Conservation (phyloP, 2,113 vertebrate species). For the Dasyornis broadbenti region DNA sequence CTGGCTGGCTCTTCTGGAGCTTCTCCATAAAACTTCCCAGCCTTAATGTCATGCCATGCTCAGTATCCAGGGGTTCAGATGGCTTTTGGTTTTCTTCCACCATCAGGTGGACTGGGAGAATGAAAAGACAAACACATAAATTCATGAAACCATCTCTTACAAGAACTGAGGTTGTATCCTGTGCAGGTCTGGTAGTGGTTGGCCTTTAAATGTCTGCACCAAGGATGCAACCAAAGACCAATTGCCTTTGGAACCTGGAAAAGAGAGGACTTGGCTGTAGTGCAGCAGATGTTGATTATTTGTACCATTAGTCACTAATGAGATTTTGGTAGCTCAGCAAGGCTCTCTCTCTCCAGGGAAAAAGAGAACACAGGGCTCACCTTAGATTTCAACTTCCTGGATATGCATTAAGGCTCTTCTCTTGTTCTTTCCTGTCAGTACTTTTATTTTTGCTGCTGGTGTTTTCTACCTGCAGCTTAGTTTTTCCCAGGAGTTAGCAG, state of each 20-base stretch:
- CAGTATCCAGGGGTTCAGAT: background rate
- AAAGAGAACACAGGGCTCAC: background rate
- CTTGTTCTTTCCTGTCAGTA: background rate
- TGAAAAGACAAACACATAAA: background rate
- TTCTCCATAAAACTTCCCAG: background rate
- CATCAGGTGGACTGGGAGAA: background rate
- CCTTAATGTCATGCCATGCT: background rate
- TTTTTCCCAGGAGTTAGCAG: background rate
- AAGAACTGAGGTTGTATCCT: background rate
- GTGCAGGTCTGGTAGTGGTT: background rate
- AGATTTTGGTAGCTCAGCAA: background rate
- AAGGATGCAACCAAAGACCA: too few species aligned
- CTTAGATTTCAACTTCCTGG: background rate
- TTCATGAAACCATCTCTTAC: background rate
- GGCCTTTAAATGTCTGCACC: background rate
- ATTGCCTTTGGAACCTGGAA: background rate
- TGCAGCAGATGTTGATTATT: background rate
- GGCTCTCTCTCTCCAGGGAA: background rate
- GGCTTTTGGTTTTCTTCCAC: background rate
- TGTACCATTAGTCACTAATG: background rate
- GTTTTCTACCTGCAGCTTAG: background rate
- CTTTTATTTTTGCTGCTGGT: background rate
- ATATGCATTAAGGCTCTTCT: background rate
- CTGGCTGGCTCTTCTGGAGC: fast-evolving
- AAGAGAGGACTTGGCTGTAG: background rate